phyloP scores from a whole-genome alignment of 1,140 invertebrate species.

The Helicoverpa zea region DNA sequence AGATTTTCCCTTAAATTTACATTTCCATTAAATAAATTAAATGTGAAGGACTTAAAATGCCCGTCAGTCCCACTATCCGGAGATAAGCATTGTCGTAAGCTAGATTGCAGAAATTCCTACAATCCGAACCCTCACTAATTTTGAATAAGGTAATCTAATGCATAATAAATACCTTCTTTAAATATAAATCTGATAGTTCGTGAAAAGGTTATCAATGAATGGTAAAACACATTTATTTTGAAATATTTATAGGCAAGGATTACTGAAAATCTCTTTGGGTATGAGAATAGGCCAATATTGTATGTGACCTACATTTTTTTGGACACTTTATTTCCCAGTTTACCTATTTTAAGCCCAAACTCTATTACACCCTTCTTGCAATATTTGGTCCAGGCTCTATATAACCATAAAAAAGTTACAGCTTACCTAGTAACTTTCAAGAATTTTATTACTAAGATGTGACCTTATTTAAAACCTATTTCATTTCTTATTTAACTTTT shows the following conservation, averaged over 20 bases:
- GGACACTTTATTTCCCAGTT: too few relatives aligned
- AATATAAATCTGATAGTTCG: background rate
- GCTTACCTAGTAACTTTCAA: background rate
- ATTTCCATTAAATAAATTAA: constrained; percentile 36
- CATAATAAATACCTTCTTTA: background rate
- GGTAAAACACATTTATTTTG: too few relatives aligned
- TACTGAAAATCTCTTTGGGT: too few relatives aligned
- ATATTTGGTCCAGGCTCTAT: background rate
- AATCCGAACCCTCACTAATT: background rate
- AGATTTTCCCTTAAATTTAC: constrained; percentile 11
- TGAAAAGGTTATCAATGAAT: background rate
- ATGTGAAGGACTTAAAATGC: background rate
- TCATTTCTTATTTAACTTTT: background rate
- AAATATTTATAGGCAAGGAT: too few relatives aligned
- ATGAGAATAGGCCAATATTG: too few relatives aligned
- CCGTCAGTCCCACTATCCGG: constrained; percentile 23
- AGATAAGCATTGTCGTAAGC: constrained; percentile 19
- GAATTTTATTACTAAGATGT: background rate
- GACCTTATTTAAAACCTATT: background rate
- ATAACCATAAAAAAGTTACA: constrained; percentile 5
- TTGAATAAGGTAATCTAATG: background rate
- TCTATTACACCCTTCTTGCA: background rate
- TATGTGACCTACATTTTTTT: too few relatives aligned
- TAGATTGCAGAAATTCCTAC: constrained; percentile 10
- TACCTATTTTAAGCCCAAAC: background rate